A percentile compares a stretch with the other conserved stretches of the same genome.
Evolutionary conservation across 2,113 vertebrate species (phyloP).

Genomic region (Anhinga anhinga): DNA sequence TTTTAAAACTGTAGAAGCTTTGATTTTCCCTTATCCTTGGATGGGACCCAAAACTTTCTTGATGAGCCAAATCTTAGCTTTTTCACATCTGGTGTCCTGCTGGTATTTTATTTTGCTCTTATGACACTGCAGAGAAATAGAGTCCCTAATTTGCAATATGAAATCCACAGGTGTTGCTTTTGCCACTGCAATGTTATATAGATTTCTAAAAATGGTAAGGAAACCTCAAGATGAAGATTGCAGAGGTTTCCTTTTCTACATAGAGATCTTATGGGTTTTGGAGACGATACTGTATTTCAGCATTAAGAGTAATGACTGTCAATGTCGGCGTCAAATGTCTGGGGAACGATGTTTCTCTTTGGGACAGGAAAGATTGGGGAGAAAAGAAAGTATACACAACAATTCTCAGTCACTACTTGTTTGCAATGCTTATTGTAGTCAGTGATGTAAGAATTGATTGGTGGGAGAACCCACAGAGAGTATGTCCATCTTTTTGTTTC

Average conservation of each 20-base stretch:
- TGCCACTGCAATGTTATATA: not conserved
- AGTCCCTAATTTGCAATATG: not conserved
- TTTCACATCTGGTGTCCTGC: slow-evolving; percentile 2
- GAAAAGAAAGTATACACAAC: not conserved
- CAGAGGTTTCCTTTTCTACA: not conserved
- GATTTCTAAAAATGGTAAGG: not conserved
- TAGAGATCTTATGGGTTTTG: not conserved
- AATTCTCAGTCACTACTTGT: not conserved
- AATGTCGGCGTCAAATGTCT: not conserved
- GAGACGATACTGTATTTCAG: not conserved
- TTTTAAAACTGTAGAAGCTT: not conserved
- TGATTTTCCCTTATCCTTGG: not conserved
- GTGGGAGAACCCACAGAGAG: not conserved
- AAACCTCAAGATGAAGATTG: not conserved
- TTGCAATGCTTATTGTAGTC: not conserved
- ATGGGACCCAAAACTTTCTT: not conserved
- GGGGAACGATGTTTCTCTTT: not conserved
- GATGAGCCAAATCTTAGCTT: not conserved
- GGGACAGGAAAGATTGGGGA: not conserved
- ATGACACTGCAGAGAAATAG: not conserved
- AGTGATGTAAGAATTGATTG: not conserved
- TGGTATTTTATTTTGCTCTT: slow-evolving; percentile 3
- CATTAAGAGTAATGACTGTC: not conserved
- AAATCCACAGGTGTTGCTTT: slow-evolving; percentile 10
- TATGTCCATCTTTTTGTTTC: accelerated